These are phyloP conservation scores for Probaryconus sp. DNA, from an alignment of 1,140 invertebrate species.

Conservation along the genomic window DNA sequence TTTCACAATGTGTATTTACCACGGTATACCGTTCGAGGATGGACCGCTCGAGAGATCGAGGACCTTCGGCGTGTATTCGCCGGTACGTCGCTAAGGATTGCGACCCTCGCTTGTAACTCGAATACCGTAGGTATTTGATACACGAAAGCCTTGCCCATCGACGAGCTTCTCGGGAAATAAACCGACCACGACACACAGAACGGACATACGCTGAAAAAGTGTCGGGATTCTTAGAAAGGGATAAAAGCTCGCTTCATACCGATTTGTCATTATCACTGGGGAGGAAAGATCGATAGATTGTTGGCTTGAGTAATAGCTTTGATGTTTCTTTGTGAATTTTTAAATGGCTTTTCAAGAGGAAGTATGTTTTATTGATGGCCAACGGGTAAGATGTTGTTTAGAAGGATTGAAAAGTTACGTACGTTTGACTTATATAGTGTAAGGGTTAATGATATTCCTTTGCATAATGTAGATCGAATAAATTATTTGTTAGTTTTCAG, in stretches of 20 bases:
- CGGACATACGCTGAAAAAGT: slow-evolving; percentile 24
- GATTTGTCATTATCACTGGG: slow-evolving; percentile 37
- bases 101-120: slow-evolving; percentile 51
- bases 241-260: slow-evolving; percentile 2
- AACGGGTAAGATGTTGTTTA: no score
- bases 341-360: no score
- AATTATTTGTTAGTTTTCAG: no score
- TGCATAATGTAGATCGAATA: no score
- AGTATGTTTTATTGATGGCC: no score
- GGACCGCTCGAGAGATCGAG: slow-evolving; percentile 42
- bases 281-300: slow-evolving; percentile 13
- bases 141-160: slow-evolving; percentile 39
- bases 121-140: slow-evolving; percentile 40
- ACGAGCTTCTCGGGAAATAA: slow-evolving; percentile 44
- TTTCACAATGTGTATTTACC: slow-evolving; percentile 79
- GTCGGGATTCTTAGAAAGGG: slow-evolving; percentile 19
- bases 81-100: slow-evolving; percentile 32
- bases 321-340: no score
- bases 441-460: no score
- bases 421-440: no score
- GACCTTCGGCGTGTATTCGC: slow-evolving; percentile 34
- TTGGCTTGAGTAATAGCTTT: no score
- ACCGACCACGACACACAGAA: slow-evolving; percentile 34
- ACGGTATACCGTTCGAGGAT: slow-evolving; percentile 52
- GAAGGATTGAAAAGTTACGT: no score